Base-by-base conservation (phyloP, 2,888 invertebrate species). In the Athalia cordata region DNA sequence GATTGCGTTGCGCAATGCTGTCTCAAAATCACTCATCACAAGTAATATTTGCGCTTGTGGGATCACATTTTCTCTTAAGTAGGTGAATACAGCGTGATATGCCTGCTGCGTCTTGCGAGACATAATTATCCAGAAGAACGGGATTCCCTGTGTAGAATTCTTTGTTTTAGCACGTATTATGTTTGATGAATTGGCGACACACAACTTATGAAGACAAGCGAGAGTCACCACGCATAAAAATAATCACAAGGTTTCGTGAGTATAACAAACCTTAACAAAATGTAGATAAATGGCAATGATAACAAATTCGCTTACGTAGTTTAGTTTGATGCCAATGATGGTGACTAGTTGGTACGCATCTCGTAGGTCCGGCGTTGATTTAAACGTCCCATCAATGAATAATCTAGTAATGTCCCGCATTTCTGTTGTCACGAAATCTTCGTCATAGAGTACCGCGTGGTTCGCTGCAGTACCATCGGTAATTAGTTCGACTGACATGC, bases 361-460 rank as follows among this genome's bases (percentile, higher is more conserved):
- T 29, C 52, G 45, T 7, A 78, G 4, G 55, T 8, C 52, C 45
- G 78, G 72, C 57, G 49, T 78, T 57, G 78, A 43, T n/a, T n/a
- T 9, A n/a, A 72, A 78, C 62, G 78, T 78, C 11, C 72, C 78
- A 13, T 78, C 78, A 47, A 78, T 43, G 7, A 78, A 76, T 4
- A 78, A 29, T 59, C 57, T 47, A n/a, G 52, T 61, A 3, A 79
- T 68, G n/a, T 67, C 68, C 45, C 43, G 13, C 79, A 76, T 79
- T 64, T 79, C 55, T 7, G 49, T 43, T n/a, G 13, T 49, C 1
- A 55, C n/a, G 52, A 76, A 79, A 47, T 67, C 49, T 0, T 76
- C 50, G 57, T 79, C 70, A 15, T 62, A 55, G 11, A 77, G 57
- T 8, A 72, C 4, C 0, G 50, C 79, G 64, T 79, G 77, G 13